These are phyloP conservation scores for Micropterix aruncella DNA, from an alignment of 2,888 invertebrate genomes.

Conservation along the genomic window DNA sequence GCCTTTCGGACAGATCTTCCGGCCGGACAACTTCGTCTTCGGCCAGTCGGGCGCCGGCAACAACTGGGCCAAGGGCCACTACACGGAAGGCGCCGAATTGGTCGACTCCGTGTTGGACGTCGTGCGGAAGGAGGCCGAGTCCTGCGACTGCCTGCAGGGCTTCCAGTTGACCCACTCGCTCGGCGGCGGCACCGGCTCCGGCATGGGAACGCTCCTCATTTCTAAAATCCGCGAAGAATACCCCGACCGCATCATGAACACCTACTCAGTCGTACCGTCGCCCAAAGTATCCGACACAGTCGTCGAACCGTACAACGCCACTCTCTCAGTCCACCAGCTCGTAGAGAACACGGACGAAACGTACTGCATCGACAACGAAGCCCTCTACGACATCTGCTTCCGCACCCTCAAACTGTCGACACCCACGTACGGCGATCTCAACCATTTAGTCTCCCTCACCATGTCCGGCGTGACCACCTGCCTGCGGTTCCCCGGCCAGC, in stretches of 20 bases:
- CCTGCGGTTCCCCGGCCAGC: slow-evolving; percentile 81
- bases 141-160: slow-evolving; percentile 86
- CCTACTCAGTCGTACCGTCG: slow-evolving; percentile 84
- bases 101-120: slow-evolving; percentile 78
- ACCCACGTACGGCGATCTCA: slow-evolving; percentile 87
- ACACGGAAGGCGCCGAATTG: slow-evolving; percentile 83
- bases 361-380: slow-evolving; percentile 87
- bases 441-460: slow-evolving; percentile 77
- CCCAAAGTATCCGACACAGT: slow-evolving; percentile 85
- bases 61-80: slow-evolving; percentile 86
- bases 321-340: slow-evolving; percentile 74
- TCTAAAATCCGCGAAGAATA: slow-evolving; percentile 96
- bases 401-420: slow-evolving; percentile 76
- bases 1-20: slow-evolving; percentile 85
- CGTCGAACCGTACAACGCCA: slow-evolving; percentile 86
- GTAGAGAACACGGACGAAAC: slow-evolving; percentile 87
- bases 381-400: slow-evolving; percentile 86
- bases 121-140: slow-evolving; percentile 75
- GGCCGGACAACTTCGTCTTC: slow-evolving; percentile 93
- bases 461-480: slow-evolving; percentile 88
- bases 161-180: slow-evolving; percentile 92
- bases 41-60: slow-evolving; percentile 77
- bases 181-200: slow-evolving; percentile 94
- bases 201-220: slow-evolving; percentile 90
- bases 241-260: slow-evolving; percentile 97